A percentile compares a stretch with the other conserved stretches of the same genome.
Conservation (phyloP, 2,113 vertebrate species). For the Rhynchopsitta pachyrhyncha region DNA sequence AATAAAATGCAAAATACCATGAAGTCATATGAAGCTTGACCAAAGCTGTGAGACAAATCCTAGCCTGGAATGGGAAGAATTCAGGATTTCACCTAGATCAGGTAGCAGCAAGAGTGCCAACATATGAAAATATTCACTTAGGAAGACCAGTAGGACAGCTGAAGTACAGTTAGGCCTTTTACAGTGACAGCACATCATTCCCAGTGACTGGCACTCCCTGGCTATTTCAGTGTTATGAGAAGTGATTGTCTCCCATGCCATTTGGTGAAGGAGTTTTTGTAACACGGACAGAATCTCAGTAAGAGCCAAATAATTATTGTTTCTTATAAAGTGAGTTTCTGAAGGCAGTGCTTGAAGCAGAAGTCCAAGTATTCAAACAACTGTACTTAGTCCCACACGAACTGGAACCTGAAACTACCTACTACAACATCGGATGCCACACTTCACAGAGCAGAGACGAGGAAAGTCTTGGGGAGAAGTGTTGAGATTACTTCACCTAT, state of each 20-base stretch:
- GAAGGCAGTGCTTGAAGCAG: not conserved
- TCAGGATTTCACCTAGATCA: not conserved
- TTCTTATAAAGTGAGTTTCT: not conserved
- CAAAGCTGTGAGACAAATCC: not conserved
- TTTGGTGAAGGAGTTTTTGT: not conserved
- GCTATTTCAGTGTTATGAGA: not conserved
- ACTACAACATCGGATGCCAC: not conserved
- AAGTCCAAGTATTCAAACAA: not conserved
- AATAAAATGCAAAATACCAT: not conserved
- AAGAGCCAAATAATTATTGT: not conserved
- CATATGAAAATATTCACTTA: not conserved
- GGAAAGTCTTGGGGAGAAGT: not conserved
- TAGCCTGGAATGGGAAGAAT: not conserved
- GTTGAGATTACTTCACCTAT: not conserved
- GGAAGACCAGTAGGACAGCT: not conserved
- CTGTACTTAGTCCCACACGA: accelerated
- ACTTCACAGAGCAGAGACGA: not conserved
- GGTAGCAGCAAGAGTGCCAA: not conserved
- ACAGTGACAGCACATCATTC: not conserved
- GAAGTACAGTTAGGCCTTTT: not conserved
- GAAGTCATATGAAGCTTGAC: not conserved
- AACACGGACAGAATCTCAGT: not conserved
- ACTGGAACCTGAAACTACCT: not conserved
- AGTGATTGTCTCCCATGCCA: not conserved
- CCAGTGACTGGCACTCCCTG: not conserved